Base-by-base conservation (phyloP, 2,888 invertebrate genomes). In the Norana najaformis region DNA sequence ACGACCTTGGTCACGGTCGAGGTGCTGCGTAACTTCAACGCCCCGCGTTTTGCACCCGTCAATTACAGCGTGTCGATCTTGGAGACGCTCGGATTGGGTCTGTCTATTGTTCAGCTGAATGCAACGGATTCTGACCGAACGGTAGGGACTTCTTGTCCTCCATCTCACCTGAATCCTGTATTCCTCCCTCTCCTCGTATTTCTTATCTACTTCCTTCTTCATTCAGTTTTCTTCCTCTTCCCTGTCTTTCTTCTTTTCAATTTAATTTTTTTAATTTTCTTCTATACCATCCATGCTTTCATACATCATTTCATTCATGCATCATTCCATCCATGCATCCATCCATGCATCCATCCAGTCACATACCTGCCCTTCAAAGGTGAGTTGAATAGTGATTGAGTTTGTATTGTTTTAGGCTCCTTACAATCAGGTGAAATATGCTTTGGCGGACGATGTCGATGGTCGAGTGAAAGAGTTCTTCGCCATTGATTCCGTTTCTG, bases 11-110 rank as follows among this genome's bases (percentile, higher is more conserved):
- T 91, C 36, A 88, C 89, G 83, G 88, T 92, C 36, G 88, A 90
- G n/a, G 92, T 92, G 36, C 39, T 91, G 37, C 69, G 92, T 3
- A 92, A 92, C 88, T 90, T 92, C 53, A 47, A 91, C 83, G 39
- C 83, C 18, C 92, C 92, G 14, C 39, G 20, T 20, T 92, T 92
- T 83, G 41, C 53, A 23, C 53, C 82, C 13, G 47, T 47, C 14
- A 88, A 36, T 30, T 89, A 89, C 69, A 89, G 36, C 89, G 94
- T 93, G 90, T 93, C 93, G 11, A 93, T 94, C 18, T 92, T 92
- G 39, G 94, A 94, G 90, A 92, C 92, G 37, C 93, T 93, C 82
- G 90, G 90, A 20, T 92, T 93, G 6, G 93, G 93, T 38, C 91
- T 92, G 35, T 90, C 92, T 34, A 92, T 94, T 20, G 69, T 89